Conservation (phyloP, 2,113 vertebrate species). For the Elephas maximus region DNA sequence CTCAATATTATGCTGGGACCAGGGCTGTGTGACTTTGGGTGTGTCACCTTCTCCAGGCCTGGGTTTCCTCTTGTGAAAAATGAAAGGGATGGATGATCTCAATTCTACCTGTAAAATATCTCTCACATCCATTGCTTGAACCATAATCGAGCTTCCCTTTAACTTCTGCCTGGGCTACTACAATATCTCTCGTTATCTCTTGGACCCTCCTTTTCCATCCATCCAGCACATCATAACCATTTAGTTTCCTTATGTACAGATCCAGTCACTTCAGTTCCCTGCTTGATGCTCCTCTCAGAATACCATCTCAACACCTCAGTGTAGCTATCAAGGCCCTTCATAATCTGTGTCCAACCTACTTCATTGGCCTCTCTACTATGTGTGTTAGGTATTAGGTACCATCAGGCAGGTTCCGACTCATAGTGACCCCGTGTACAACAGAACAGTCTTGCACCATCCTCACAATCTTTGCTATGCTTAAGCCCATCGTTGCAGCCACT, state of each 20-base stretch:
- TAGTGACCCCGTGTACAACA: neutral
- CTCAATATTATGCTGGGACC: neutral
- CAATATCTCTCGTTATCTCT: neutral
- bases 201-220: neutral
- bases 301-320: neutral
- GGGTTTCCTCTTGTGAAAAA: neutral
- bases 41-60: neutral
- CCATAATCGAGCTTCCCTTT: neutral
- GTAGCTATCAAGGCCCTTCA: neutral
- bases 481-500: too few relatives aligned
- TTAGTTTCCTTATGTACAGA: neutral
- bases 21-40: neutral
- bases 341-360: neutral
- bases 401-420: neutral
- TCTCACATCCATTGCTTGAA: neutral
- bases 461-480: too few relatives aligned
- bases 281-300: neutral
- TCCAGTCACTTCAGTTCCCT: neutral
- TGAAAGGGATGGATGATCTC: neutral
- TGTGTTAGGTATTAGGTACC: too few relatives aligned
- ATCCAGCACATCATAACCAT: neutral
- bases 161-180: neutral
- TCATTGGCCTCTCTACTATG: too few relatives aligned
- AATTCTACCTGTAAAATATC: neutral
- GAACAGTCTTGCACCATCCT: too few relatives aligned